phyloP scores from a whole-genome alignment of 2,888 invertebrate species.

The Drosophila tanythrix region DNA sequence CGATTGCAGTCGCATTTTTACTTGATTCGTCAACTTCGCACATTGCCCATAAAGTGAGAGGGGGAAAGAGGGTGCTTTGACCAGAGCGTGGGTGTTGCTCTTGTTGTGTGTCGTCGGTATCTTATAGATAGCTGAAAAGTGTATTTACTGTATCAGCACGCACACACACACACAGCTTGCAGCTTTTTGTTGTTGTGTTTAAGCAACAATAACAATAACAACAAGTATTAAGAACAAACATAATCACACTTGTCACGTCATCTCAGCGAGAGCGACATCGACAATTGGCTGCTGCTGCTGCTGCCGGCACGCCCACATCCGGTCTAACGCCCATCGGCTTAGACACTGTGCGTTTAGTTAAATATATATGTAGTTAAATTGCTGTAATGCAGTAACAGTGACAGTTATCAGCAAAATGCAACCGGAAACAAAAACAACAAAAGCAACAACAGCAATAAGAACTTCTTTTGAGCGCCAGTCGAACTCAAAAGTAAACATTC shows the following conservation, averaged over 20 bases:
- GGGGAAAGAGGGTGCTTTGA: neutral
- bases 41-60: slow-evolving; percentile 8
- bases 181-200: slow-evolving; percentile 2
- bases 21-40: slow-evolving; percentile 43
- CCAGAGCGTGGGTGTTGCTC: neutral
- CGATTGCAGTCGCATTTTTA: neutral
- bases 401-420: slow-evolving; percentile 7
- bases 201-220: neutral
- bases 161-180: neutral
- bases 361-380: neutral
- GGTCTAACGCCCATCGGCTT: slow-evolving; percentile 24
- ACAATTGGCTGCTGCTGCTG: slow-evolving; percentile 21
- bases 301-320: slow-evolving; percentile 45
- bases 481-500: slow-evolving; percentile 5
- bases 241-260: slow-evolving; percentile 38
- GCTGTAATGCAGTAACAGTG: neutral
- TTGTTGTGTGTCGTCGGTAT: neutral
- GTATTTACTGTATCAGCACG: neutral
- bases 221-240: slow-evolving; percentile 6
- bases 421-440: neutral
- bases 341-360: slow-evolving; percentile 12
- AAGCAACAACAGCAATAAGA: slow-evolving; percentile 3
- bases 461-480: neutral
- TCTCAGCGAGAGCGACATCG: neutral
- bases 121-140: no score